phyloP scores from a whole-genome alignment of 1,140 invertebrate genomes.

The Phymorhynchus buccinoides region DNA sequence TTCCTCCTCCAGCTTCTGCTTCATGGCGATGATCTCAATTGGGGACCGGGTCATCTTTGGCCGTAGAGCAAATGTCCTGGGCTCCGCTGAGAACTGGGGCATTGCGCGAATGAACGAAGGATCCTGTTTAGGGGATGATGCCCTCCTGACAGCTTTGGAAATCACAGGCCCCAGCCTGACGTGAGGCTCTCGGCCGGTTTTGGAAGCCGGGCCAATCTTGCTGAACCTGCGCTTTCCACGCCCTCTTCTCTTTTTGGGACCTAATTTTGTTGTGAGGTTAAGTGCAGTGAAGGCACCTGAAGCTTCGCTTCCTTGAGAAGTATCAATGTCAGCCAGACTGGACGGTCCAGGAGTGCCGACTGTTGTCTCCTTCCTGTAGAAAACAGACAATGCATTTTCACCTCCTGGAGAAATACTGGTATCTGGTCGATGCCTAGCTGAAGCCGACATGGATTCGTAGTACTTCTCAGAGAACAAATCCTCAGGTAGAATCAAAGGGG shows the following conservation, averaged over 20 bases:
- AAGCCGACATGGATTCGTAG: neutral
- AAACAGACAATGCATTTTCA: neutral
- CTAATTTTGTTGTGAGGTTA: neutral
- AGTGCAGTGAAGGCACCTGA: neutral
- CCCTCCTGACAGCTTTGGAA: slow-evolving; percentile 15
- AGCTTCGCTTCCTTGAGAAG: neutral
- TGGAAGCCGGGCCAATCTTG: slow-evolving; percentile 32
- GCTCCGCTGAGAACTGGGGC: neutral
- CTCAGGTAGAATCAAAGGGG: slow-evolving; percentile 25
- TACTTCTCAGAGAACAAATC: slow-evolving; percentile 33
- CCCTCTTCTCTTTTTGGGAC: neutral
- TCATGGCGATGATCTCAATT: slow-evolving; percentile 58
- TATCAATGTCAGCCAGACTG: slow-evolving; percentile 4
- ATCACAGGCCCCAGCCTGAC: slow-evolving; percentile 20
- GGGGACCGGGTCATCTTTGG: slow-evolving; percentile 60
- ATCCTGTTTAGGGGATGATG: neutral
- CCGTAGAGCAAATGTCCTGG: slow-evolving; percentile 45
- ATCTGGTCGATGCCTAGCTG: neutral
- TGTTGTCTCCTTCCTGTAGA: neutral
- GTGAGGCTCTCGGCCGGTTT: slow-evolving; percentile 20
- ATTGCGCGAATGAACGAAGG: neutral
- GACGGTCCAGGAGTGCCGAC: neutral
- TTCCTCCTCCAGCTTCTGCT: slow-evolving; percentile 55
- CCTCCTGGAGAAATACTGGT: neutral
- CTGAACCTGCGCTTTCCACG: neutral